A percentile compares a stretch with the other conserved stretches of the same genome.
These are phyloP conservation scores for Onychostruthus taczanowskii DNA, from an alignment of 2,113 vertebrate genomes.

Conservation along the genomic window DNA sequence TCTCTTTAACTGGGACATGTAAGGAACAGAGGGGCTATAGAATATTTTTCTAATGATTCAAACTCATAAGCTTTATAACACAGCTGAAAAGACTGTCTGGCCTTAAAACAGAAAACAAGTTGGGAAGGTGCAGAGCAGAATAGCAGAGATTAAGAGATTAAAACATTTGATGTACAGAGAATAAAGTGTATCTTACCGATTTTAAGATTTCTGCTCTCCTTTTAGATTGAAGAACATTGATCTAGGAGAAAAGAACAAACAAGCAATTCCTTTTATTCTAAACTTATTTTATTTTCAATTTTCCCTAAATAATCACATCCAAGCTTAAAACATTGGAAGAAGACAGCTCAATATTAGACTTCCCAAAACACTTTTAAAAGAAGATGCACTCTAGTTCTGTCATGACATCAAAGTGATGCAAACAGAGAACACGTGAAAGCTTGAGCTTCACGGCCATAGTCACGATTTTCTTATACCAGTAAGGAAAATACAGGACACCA, in stretches of 20 bases:
- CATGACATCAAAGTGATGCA: background rate
- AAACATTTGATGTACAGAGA: background rate
- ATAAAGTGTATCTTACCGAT: slow-evolving; percentile 80
- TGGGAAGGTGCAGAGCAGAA: background rate
- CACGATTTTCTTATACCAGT: background rate
- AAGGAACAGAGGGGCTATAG: background rate
- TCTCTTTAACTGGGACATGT: background rate
- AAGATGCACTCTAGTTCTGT: background rate
- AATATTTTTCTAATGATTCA: background rate
- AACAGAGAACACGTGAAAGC: background rate
- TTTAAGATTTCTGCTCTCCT: slow-evolving; percentile 97
- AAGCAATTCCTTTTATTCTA: slow-evolving; percentile 2
- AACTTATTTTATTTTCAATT: background rate
- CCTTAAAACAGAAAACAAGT: background rate
- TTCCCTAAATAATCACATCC: background rate
- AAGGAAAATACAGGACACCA: background rate
- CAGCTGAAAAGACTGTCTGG: background rate
- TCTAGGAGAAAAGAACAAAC: slow-evolving; percentile 67
- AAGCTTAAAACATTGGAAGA: background rate
- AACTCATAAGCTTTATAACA: background rate
- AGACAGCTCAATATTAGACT: background rate
- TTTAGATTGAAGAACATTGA: slow-evolving; percentile 98
- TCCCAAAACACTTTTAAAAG: background rate
- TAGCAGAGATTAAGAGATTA: background rate
- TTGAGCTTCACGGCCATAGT: background rate